Percentiles rank a stretch among this genome's conserved stretches.
Evolutionary conservation across 2,113 vertebrate species (phyloP).

Genomic region (Pollimyrus isidori): DNA sequence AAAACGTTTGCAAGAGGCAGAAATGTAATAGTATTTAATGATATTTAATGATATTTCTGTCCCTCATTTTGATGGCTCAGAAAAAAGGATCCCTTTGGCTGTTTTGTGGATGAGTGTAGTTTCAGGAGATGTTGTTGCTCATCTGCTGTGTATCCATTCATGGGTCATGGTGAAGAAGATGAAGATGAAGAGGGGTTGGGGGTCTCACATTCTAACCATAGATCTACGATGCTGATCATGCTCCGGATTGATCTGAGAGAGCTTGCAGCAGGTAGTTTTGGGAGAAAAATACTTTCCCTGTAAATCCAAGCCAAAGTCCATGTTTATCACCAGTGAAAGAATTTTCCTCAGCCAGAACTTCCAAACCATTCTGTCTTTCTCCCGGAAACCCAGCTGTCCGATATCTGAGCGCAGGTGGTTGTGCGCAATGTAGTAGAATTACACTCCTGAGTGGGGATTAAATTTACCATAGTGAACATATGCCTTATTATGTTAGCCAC

Average conservation of each 20-base stretch:
- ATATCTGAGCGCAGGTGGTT: constrained; percentile 29
- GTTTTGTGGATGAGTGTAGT: constrained; percentile 28
- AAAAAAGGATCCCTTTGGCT: constrained; percentile 50
- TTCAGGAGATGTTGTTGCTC: constrained; percentile 23
- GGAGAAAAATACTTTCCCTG: constrained; percentile 43
- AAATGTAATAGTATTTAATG: constrained; percentile 46
- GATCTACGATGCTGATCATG: background rate
- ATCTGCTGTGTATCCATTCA: background rate
- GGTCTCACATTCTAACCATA: constrained; percentile 33
- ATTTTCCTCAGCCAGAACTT: constrained; percentile 34
- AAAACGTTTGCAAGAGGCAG: constrained; percentile 40
- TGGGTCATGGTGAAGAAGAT: background rate
- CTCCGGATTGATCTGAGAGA: background rate
- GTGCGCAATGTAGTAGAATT: constrained; percentile 20
- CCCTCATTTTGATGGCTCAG: constrained; percentile 33
- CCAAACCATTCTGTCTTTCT: constrained; percentile 8
- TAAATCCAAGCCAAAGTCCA: constrained; percentile 47
- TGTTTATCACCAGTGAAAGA: constrained; percentile 43
- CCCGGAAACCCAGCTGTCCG: constrained; percentile 39
- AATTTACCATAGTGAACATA: constrained; percentile 14
- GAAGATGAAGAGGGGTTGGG: constrained; percentile 28
- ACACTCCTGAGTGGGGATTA: constrained; percentile 10
- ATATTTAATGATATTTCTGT: constrained; percentile 49
- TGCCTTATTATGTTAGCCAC: constrained; percentile 2
- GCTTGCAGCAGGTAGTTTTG: constrained; percentile 33